Conservation (phyloP, 2,888 invertebrate species). For the Panzeria rudis region DNA sequence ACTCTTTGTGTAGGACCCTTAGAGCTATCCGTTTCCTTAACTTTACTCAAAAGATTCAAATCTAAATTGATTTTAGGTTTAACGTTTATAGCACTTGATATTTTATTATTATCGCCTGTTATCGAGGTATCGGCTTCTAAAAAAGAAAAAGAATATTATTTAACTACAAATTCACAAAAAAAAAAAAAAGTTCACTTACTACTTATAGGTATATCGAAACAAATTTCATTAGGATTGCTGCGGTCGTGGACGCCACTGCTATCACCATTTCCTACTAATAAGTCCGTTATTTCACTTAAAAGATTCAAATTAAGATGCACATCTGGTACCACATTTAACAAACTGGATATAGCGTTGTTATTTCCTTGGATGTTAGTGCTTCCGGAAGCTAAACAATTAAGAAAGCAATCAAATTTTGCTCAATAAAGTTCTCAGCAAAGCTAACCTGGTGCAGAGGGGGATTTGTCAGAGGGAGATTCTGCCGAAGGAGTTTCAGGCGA, state of each 20-base stretch:
- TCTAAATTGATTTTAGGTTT: slow-evolving; percentile 40
- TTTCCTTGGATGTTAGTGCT: slow-evolving; percentile 14
- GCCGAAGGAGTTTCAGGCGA: neutral
- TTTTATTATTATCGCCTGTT: slow-evolving; percentile 7
- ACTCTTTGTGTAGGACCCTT: slow-evolving; percentile 32
- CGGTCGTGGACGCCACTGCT: neutral
- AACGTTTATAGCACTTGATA: slow-evolving; percentile 12
- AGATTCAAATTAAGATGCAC: slow-evolving; percentile 12
- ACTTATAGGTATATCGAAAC: slow-evolving; percentile 40
- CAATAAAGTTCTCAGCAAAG: neutral
- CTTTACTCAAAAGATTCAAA: slow-evolving; percentile 40
- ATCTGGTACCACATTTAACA: slow-evolving; percentile 41
- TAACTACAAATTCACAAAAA: neutral
- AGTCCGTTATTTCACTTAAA: slow-evolving; percentile 27
- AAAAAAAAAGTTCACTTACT: neutral
- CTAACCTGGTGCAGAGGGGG: neutral
- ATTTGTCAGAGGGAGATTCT: neutral
- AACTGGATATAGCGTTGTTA: slow-evolving; percentile 15
- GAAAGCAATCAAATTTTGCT: neutral
- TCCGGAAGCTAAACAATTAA: neutral
- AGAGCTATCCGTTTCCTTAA: neutral
- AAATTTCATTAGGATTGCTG: slow-evolving; percentile 43
- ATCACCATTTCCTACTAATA: neutral
- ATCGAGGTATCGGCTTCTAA: slow-evolving; percentile 17
- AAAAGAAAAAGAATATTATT: neutral